These are phyloP conservation scores for Scaptomyza polygonia DNA, from an alignment of 2,888 invertebrate species.

Conservation along the genomic window DNA sequence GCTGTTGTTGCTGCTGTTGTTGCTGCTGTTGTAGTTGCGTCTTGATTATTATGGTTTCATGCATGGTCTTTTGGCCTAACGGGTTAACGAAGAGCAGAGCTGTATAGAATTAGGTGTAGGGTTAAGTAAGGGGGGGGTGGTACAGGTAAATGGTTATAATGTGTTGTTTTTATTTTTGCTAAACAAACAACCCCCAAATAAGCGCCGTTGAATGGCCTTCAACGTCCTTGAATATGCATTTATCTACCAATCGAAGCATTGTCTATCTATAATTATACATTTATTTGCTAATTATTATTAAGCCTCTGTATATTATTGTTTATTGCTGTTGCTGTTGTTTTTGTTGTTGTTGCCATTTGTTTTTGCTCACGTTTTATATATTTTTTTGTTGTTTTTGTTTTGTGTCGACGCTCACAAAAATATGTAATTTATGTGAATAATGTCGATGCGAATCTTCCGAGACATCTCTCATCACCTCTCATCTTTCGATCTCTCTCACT, in stretches of 20 bases:
- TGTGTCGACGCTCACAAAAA: slow-evolving; percentile 64
- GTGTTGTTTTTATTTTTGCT: not conserved
- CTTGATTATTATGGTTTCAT: slow-evolving; percentile 67
- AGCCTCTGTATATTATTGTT: slow-evolving; percentile 35
- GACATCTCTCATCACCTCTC: slow-evolving; percentile 23
- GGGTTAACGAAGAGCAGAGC: slow-evolving; percentile 1
- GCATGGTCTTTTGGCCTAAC: slow-evolving; percentile 9
- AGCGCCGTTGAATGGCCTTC: slow-evolving; percentile 75
- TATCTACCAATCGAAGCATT: slow-evolving; percentile 36
- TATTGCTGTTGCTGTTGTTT: slow-evolving; percentile 29
- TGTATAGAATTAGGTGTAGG: not conserved
- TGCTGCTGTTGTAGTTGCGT: not conserved
- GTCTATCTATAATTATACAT: slow-evolving; percentile 71
- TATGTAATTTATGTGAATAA: slow-evolving; percentile 78
- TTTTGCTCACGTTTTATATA: slow-evolving; percentile 66
- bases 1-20: not conserved
- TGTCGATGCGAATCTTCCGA: slow-evolving; percentile 72
- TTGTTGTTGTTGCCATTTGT: slow-evolving; percentile 44
- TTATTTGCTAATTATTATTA: slow-evolving; percentile 75
- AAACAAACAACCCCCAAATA: slow-evolving; percentile 60
- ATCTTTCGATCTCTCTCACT: not conserved
- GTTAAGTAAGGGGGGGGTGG: not conserved
- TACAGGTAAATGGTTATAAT: not conserved
- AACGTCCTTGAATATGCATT: slow-evolving; percentile 74
- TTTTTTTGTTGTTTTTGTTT: slow-evolving; percentile 26